phyloP scores from a whole-genome alignment of 2,888 invertebrate species.

The Tetramorium bicarinatum region DNA sequence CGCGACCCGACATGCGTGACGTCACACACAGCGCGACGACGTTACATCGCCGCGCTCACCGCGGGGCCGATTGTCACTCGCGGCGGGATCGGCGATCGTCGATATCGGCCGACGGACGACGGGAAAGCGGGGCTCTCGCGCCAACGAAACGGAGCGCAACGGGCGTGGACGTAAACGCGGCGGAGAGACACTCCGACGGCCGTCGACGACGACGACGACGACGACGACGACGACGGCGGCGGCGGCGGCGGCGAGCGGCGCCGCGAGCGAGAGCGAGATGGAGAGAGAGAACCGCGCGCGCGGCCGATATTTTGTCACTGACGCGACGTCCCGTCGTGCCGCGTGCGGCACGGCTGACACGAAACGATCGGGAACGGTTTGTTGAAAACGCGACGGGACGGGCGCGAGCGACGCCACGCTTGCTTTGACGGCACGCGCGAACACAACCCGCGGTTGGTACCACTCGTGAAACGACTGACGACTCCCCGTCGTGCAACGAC shows the following conservation, averaged over 20 bases:
- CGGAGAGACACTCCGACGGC: background rate
- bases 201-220: background rate
- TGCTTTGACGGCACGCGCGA: constrained; percentile 71
- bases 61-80: background rate
- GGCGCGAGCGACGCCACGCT: constrained; percentile 53
- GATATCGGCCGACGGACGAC: constrained; percentile 34
- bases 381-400: constrained; percentile 9
- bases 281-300: constrained; percentile 1
- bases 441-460: constrained; percentile 78
- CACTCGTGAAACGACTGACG: constrained; percentile 84
- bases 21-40: constrained; percentile 80
- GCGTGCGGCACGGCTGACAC: background rate
- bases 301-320: constrained; percentile 18
- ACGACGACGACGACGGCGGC: background rate
- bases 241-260: background rate
- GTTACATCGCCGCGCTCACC: constrained; percentile 78
- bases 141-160: constrained; percentile 49
- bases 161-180: constrained; percentile 53
- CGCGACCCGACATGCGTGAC: constrained; percentile 78
- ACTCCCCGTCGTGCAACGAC: constrained; percentile 78
- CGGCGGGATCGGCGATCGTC: constrained; percentile 5
- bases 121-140: constrained; percentile 57
- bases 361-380: constrained; percentile 26
- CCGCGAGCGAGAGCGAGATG: constrained; percentile 20
- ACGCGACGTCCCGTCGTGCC: constrained; percentile 39